Conservation (phyloP, 2,888 invertebrate species). For the Meteorus cinctellus region DNA sequence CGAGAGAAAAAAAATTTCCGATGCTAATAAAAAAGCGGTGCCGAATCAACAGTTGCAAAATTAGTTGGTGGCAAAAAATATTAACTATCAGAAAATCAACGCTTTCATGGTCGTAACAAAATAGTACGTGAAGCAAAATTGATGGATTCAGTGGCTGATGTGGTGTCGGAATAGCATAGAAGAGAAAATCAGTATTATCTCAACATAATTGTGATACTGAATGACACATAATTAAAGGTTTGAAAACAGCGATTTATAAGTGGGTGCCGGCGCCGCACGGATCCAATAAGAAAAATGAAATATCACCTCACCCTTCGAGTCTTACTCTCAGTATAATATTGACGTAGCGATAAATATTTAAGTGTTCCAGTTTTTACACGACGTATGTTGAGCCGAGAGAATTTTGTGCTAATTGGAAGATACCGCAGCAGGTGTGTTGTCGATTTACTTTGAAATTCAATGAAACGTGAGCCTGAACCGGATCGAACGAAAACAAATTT, state of each 20-base stretch:
- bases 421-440: constrained; percentile 7
- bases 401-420: constrained; percentile 18
- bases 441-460: constrained; percentile 7
- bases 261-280: constrained; percentile 16
- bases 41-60: not conserved
- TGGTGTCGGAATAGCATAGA: not conserved
- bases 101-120: not conserved
- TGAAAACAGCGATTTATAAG: constrained; percentile 4
- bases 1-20: not conserved
- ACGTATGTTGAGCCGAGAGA: not conserved
- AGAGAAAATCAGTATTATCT: not conserved
- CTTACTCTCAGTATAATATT: not conserved
- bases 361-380: constrained; percentile 18
- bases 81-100: not conserved
- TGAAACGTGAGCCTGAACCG: not conserved
- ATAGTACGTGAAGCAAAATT: not conserved
- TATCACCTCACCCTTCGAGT: not conserved
- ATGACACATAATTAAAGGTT: constrained; percentile 38
- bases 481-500: not conserved
- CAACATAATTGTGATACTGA: constrained; percentile 1
- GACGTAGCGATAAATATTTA: constrained; percentile 15
- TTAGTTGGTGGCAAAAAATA: not conserved
- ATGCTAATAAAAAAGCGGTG: not conserved
- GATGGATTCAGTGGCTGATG: not conserved
- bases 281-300: constrained; percentile 15